Conservation (phyloP, 2,888 invertebrate species). For the Capitulum mitella region DNA sequence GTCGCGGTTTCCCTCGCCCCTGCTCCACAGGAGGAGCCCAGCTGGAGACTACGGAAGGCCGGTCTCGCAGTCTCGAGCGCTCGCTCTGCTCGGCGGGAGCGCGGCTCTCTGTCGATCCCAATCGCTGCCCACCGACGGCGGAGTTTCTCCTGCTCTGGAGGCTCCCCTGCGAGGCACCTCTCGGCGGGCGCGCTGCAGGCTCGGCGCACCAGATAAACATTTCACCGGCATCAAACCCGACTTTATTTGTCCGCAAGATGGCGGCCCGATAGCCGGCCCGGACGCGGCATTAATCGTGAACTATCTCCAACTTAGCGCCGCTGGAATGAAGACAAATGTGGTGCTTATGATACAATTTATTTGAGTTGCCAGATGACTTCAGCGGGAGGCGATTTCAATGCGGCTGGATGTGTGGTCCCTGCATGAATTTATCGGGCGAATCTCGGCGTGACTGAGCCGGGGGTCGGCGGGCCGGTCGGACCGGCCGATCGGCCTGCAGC, state of each 20-base stretch:
- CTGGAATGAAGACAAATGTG: constrained; percentile 21
- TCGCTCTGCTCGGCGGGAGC: too few species aligned
- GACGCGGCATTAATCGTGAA: neutral
- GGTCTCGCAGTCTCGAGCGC: too few species aligned
- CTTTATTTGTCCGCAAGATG: constrained; percentile 16
- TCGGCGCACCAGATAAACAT: neutral
- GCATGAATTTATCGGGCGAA: neutral
- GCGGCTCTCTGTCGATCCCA: too few species aligned
- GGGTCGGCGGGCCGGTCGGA: too few species aligned
- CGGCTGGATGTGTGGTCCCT: constrained; percentile 16
- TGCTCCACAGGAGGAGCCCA: too few species aligned
- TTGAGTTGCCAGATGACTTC: neutral
- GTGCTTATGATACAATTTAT: constrained; percentile 20
- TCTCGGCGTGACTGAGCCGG: neutral
- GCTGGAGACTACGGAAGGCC: too few species aligned
- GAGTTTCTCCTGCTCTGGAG: neutral
- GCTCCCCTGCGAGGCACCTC: neutral
- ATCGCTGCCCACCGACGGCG: too few species aligned
- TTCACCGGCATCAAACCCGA: neutral
- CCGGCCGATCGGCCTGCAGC: too few species aligned
- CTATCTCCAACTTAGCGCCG: constrained; percentile 17
- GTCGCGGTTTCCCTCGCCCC: too few species aligned
- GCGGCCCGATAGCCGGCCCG: neutral
- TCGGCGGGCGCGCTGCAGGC: neutral
- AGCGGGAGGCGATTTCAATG: neutral